phyloP scores from a whole-genome alignment of 2,797 vertebrate genomes.

The Halcyon chelicuti region DNA sequence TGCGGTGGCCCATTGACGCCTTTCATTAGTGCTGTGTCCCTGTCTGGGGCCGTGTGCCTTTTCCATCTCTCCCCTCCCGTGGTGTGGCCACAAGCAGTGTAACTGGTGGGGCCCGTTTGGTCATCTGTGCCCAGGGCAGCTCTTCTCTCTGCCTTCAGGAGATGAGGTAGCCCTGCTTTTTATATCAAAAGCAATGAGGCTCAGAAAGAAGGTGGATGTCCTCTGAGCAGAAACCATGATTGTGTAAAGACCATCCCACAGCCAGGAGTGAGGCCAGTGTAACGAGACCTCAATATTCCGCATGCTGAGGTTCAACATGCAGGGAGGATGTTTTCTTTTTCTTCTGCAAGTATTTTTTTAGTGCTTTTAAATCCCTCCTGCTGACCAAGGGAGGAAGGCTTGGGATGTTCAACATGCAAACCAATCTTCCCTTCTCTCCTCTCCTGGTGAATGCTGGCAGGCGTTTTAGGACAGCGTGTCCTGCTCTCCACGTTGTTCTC shows the following conservation, averaged over 20 bases:
- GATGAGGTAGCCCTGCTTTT: not conserved
- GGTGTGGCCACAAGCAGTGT: accelerated
- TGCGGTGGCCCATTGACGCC: accelerated
- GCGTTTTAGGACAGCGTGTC: accelerated
- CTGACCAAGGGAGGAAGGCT: not conserved
- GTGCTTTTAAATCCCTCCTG: not conserved
- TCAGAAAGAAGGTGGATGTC: not conserved
- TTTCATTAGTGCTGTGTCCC: not conserved
- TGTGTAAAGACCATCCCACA: not conserved
- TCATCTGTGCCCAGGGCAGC: not conserved
- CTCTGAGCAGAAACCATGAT: not conserved
- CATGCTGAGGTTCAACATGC: not conserved
- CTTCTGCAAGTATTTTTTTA: slow-evolving; percentile 11
- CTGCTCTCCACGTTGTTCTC: not conserved
- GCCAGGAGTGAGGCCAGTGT: not conserved
- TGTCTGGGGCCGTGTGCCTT: accelerated
- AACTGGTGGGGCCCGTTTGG: not conserved
- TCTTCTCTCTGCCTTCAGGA: not conserved
- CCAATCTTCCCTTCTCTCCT: not conserved
- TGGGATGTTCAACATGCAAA: not conserved
- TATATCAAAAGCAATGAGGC: accelerated
- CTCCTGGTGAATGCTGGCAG: not conserved
- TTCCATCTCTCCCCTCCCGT: not conserved
- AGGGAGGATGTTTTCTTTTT: slow-evolving; percentile 32
- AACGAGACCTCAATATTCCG: accelerated